Evolutionary conservation across 2,888 invertebrate genomes (phyloP), one percentile per base, ranked within the genome.

Genomic region (Exocentrus adspersus): DNA sequence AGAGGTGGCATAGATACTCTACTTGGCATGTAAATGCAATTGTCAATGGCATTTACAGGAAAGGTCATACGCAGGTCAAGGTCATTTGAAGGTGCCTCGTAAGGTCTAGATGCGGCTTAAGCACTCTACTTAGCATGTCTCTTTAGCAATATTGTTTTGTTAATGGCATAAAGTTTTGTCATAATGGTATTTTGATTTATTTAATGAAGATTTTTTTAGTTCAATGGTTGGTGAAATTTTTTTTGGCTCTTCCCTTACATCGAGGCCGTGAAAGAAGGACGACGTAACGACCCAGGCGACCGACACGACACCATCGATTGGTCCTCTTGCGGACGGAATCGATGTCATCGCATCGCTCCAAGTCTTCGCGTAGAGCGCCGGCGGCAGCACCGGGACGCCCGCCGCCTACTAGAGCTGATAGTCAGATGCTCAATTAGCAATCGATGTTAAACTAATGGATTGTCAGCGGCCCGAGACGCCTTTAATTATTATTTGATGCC

Each of bases 381-480:
- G 2, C 48, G 48, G 28, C 30, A 32, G 30, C 32, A 32, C 7
- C 32, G 56, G 28, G 14, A 56, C 30, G 45, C 14, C 30, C 30
- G 24, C 19, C 48, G 46, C 41, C 19, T 21, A 41, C 9, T 54
- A 54, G 61, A 61, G 54, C 37, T 48, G 54, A 61, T 54, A 54
- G 48, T 41, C 21, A 32, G 58, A 46, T 48, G 54, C 54, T 61
- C 61, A 61, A 61, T 54, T 61, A 61, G 61, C 54, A 46, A 54
- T 61, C 48, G 54, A 61, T 54, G 54, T 54, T 37, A 41, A 48
- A 41, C 28, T 61, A 54, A 61, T 61, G 37, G 61, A 53, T 37
- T 41, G 61, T 48, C 53, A 41, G 46, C 12, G 48, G 24, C 20
- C 16, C 9, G 37, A 17, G 53, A 16, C 19, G 10, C 30, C 19